phyloP scores from a whole-genome alignment of 1,140 invertebrate species.

The Musca domestica region DNA sequence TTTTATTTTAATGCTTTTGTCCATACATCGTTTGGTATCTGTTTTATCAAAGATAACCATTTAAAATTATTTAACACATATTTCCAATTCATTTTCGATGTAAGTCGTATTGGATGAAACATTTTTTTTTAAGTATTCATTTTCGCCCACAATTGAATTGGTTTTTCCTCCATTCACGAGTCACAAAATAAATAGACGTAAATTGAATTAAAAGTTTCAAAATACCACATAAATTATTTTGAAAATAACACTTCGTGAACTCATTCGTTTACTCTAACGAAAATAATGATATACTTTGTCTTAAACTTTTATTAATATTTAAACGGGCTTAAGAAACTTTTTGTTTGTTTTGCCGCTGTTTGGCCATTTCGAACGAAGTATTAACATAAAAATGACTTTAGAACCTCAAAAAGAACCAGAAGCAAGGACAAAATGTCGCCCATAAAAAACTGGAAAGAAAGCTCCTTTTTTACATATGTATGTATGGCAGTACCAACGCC shows the following conservation, averaged over 20 bases:
- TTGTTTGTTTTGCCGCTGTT: background rate
- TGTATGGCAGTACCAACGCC: too few species aligned
- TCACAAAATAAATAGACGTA: background rate
- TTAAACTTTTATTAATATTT: constrained; percentile 18
- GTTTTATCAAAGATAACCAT: too few species aligned
- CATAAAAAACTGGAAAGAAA: too few species aligned
- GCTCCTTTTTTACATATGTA: too few species aligned
- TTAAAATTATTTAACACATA: too few species aligned
- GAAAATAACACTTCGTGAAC: background rate
- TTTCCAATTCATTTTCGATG: too few species aligned
- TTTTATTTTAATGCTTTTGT: too few species aligned
- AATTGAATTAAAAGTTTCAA: constrained; percentile 15
- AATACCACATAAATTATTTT: constrained; percentile 10
- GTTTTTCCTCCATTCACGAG: too few species aligned
- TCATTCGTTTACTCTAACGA: constrained; percentile 5
- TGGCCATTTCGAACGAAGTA: background rate
- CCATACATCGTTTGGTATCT: too few species aligned
- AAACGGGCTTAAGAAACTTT: constrained; percentile 13
- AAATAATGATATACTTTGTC: constrained; percentile 11
- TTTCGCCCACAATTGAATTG: too few species aligned
- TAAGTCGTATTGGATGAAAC: too few species aligned
- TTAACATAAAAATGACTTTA: constrained; percentile 12
- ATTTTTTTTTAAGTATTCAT: too few species aligned
- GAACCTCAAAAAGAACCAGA: constrained; percentile 1
- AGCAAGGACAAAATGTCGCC: background rate